Base-by-base conservation (phyloP, 2,888 invertebrate genomes). In the Julus scandinavius region DNA sequence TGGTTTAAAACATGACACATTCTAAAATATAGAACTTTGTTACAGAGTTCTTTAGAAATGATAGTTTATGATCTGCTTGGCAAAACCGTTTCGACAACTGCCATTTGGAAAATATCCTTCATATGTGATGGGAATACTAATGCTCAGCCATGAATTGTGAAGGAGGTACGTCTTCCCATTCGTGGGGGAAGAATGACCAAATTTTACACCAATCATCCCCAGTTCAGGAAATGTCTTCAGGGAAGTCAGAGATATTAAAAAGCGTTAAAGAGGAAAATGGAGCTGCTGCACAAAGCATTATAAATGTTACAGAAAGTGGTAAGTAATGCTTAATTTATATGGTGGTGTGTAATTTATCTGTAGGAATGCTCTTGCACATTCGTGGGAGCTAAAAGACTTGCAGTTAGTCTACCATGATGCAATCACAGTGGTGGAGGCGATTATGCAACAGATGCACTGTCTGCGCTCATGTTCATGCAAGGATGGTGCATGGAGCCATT, bases 201-300 rank as follows among this genome's bases (percentile, higher is more conserved):
- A 29, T 29, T 1, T 29, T 29, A 29, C 72, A 29, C 29, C 72
- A 29, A 13, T 72, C 29, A 29, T 29, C 72, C 72, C 0, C 72
- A 29, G 11, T 72, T 72, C 72, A 72, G 72, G 72, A 72, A 7
- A 72, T 72, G 72, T 72, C 72, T 72, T 29, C 72, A 72, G 72
- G n/a, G 13, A 72, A 72, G 29, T 29, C 72, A 11, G 72, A 72
- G 29, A 6, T 72, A 29, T 29, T 72, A 13, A 72, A 72, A 29
- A 29, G 9, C 11, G 72, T 72, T 29, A 72, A 72, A 72, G 72
- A 72, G 29, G 72, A 72, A 72, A 72, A 72, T 29, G 72, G 72
- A 72, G 72, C 29, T 72, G 29, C 72, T 29, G 2, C 72, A 7
- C 72, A 72, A 29, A 72, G 29, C 72, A 72, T 72, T 9, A 29